Evolutionary conservation across 2,888 invertebrate genomes (phyloP).

Genomic region (Willowsia nigromaculata): DNA sequence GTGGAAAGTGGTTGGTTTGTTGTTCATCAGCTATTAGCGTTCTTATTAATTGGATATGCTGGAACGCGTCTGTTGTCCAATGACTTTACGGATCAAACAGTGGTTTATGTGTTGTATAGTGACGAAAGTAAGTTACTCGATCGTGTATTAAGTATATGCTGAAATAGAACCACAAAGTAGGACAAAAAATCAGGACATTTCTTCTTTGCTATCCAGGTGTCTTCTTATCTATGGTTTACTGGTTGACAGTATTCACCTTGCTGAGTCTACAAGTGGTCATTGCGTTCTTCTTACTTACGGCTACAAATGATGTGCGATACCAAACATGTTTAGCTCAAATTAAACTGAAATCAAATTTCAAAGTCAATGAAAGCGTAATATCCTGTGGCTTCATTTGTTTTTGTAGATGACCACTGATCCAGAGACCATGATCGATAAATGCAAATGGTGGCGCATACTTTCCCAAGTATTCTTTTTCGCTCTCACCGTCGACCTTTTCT

Average conservation of each 20-base stretch:
- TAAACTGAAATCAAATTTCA: no score
- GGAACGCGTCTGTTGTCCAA: constrained; percentile 72
- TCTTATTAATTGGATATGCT: constrained; percentile 75
- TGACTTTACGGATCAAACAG: constrained; percentile 73
- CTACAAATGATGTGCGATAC: constrained; percentile 77
- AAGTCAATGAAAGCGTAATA: no score
- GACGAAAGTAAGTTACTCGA: constrained; percentile 66
- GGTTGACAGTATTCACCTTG: constrained; percentile 75
- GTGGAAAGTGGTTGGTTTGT: no score
- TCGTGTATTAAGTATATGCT: no score
- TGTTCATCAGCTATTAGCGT: constrained; percentile 68
- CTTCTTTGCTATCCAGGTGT: constrained; percentile 38
- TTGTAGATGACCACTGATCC: constrained; percentile 77
- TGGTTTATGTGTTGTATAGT: constrained; percentile 67
- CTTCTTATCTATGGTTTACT: constrained; percentile 75
- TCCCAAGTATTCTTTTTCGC: constrained; percentile 74
- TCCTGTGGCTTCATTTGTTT: no score
- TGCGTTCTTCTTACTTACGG: constrained; percentile 76
- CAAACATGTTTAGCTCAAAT: no score
- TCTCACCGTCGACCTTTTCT: constrained; percentile 71
- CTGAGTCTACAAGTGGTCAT: constrained; percentile 76
- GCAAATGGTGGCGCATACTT: constrained; percentile 75
- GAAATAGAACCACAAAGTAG: not conserved
- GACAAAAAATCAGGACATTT: not conserved
- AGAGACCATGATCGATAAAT: constrained; percentile 78